Evolutionary conservation across 2,888 invertebrate genomes (phyloP), one percentile per base, ranked within the genome.

Genomic region (Aleiodes testaceus): DNA sequence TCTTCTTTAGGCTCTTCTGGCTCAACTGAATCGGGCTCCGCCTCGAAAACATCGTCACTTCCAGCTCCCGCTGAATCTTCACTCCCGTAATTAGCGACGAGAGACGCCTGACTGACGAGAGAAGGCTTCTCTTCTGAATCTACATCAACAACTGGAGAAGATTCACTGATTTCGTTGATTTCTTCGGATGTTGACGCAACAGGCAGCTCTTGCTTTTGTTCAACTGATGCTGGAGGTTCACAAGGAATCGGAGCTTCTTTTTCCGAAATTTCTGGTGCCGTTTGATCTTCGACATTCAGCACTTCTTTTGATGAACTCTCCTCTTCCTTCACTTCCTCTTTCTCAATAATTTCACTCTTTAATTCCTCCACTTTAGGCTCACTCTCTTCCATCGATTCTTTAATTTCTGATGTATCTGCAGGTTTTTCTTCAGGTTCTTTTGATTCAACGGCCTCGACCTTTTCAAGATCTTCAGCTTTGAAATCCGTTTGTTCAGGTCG

Each of bases 31-130:
- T 14, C 16, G 14, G 61, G 45, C 64, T 74, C 73, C 14, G 49
- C 45, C 65, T 78, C 77, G 52, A 76, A 76, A 59, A 74, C 72
- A 44, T 75, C 76, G 66, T 77, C 75, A 52, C 69, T 77, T 3
- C 65, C 69, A 1, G 53, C 52, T 16, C 76, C 75, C 44, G 71
- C 72, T 0, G 74, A 75, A 7, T 73, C 73, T 65, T 77, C 77
- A 55, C 78, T 79, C 14, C 73, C 75, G 63, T 79, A 79, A 61
- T 76, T 77, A 7, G 79, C 78, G 0, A 79, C 78, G 1, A 79
- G 71, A 11, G 79, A 78, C 16, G 76, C 66, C 59, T 74, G 67
- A 42, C 47, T 68, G 0, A 65, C 55, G 0, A 65, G 45, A 0
- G 68, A 50, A 5, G 70, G 55, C 50, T 77, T 70, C 26, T 66